Percentiles rank a stretch among this genome's conserved stretches.
Conservation (phyloP, 2,113 vertebrate genomes). For the Lutjanus erythropterus region DNA sequence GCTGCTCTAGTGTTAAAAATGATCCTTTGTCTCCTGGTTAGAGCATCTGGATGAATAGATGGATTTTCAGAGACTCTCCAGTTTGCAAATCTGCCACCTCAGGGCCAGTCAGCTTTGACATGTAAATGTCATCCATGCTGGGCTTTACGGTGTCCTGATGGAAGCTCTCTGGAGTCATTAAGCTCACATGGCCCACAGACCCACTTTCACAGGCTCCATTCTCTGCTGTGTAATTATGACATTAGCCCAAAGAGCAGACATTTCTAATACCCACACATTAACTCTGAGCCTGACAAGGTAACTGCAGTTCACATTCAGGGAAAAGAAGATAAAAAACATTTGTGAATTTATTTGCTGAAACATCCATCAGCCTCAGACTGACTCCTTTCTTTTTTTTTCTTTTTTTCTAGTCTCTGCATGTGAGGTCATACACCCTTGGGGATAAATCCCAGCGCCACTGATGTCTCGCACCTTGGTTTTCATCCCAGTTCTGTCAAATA, state of each 20-base stretch:
- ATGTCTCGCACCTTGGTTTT: too few relatives aligned
- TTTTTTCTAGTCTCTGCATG: not conserved
- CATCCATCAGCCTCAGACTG: not conserved
- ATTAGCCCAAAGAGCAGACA: constrained; percentile 36
- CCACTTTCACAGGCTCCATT: not conserved
- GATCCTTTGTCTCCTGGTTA: not conserved
- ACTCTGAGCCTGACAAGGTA: not conserved
- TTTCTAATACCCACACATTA: constrained; percentile 14
- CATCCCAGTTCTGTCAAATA: too few relatives aligned
- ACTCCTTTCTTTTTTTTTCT: not conserved
- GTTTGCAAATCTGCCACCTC: not conserved
- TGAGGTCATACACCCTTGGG: not conserved
- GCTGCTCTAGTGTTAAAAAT: too few relatives aligned
- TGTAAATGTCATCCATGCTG: constrained; percentile 25
- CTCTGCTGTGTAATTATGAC: constrained; percentile 10
- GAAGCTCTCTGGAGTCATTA: constrained; percentile 25
- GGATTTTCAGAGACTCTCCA: not conserved
- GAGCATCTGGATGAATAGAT: not conserved
- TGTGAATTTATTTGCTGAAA: not conserved
- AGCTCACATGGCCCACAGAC: constrained; percentile 18
- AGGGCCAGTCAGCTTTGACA: constrained; percentile 18
- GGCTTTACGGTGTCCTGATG: not conserved
- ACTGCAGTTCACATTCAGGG: not conserved
- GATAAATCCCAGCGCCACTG: too few relatives aligned
- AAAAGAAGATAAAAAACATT: not conserved